Percentiles rank a stretch among this genome's conserved stretches.
Conservation (phyloP, 23 tunicate genomes). For the Botrylloides violaceus region DNA sequence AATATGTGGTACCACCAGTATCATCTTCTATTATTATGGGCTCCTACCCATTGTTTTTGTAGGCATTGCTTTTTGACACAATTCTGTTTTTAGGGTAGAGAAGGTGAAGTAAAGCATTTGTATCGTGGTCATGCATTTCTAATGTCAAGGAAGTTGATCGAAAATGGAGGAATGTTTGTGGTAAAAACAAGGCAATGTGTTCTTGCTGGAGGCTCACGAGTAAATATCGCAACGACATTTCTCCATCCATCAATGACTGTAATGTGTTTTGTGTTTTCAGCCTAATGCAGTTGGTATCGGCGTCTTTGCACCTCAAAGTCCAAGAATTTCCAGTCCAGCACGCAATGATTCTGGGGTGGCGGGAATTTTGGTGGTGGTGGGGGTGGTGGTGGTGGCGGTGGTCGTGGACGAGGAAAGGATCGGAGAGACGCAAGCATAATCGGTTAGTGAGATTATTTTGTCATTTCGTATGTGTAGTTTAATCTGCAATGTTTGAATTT, state of each 20-base stretch:
- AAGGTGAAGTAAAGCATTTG: conserved; percentile 95
- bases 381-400: conserved; percentile 35
- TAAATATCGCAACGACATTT: conserved; percentile 7
- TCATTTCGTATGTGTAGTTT: neutral
- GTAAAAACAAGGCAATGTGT: conserved; percentile 63
- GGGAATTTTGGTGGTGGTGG: conserved; percentile 12
- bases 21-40: too few species aligned
- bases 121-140: conserved; percentile 88
- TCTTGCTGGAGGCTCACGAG: conserved; percentile 90
- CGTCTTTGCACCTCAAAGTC: conserved; percentile 72
- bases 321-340: conserved; percentile 83
- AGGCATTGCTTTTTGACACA: too few species aligned
- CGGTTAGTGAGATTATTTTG: conserved; percentile 35
- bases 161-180: conserved; percentile 94
- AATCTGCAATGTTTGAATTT: neutral
- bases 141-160: conserved; percentile 71
- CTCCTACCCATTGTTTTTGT: too few species aligned
- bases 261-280: conserved; percentile 21
- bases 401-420: conserved; percentile 77
- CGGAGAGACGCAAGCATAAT: conserved; percentile 87
- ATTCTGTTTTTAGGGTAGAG: conserved; percentile 52
- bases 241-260: neutral
- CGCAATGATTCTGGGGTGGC: conserved; percentile 27
- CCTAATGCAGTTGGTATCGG: conserved; percentile 32
- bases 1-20: too few species aligned